These are phyloP conservation scores for Bombus waltoni DNA, from an alignment of 1,140 invertebrate genomes.

Conservation along the genomic window DNA sequence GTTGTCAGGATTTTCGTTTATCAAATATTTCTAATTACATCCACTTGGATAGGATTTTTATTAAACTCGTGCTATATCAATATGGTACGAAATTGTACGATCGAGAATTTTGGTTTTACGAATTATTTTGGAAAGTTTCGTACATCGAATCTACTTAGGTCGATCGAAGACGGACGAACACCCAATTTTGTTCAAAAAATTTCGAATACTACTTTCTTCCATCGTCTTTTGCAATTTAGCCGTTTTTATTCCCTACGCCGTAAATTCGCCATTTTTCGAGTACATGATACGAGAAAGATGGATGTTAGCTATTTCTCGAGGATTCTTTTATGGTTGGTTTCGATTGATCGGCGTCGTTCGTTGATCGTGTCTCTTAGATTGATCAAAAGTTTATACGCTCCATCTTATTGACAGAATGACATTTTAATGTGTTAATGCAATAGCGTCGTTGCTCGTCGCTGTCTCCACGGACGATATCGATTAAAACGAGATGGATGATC, in stretches of 20 bases:
- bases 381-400: not conserved
- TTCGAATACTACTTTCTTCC: not conserved
- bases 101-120: too few species aligned
- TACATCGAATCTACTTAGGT: too few species aligned
- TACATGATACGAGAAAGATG: not conserved
- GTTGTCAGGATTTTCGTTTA: too few species aligned
- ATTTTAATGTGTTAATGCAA: conserved; percentile 4
- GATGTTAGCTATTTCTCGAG: too few species aligned
- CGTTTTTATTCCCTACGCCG: not conserved
- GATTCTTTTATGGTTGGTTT: too few species aligned
- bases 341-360: too few species aligned
- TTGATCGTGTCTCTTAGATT: not conserved
- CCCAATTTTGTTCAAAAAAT: not conserved
- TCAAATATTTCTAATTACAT: too few species aligned
- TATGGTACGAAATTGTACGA: too few species aligned
- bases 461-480: not conserved
- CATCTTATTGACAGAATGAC: not conserved
- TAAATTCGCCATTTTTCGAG: not conserved
- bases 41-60: too few species aligned
- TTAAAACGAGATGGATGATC: not conserved
- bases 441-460: not conserved
- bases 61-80: too few species aligned
- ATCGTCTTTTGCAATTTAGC: not conserved
- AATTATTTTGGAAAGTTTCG: not conserved
- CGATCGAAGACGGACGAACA: too few species aligned